Percentiles rank a stretch among this genome's conserved stretches.
phyloP scores from a whole-genome alignment of 2,888 invertebrate species.

The Eupithecia abbreviata region DNA sequence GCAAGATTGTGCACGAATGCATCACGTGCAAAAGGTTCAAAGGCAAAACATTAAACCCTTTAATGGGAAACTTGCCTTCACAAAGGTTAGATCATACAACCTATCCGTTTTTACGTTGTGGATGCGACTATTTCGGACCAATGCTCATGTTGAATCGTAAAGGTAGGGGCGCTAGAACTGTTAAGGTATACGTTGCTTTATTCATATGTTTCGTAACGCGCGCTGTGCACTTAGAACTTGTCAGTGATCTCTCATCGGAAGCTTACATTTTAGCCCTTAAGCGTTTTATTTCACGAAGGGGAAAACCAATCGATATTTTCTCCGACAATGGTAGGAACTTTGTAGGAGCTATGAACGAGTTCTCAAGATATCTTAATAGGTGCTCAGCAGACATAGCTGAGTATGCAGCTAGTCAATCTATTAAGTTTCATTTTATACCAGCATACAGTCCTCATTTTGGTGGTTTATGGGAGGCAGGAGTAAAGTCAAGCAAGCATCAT shows the following conservation, averaged over 20 bases:
- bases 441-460: constrained; percentile 35
- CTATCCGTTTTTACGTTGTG: not conserved
- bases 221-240: constrained; percentile 23
- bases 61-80: not conserved
- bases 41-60: not conserved
- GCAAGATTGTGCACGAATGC: not conserved
- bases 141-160: not conserved
- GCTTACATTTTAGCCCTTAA: constrained; percentile 42
- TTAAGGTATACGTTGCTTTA: constrained; percentile 23
- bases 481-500: constrained; percentile 18
- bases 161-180: constrained; percentile 1
- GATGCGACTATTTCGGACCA: not conserved
- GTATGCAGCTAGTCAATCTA: constrained; percentile 25
- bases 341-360: constrained; percentile 10
- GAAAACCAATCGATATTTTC: constrained; percentile 38
- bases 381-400: constrained; percentile 2
- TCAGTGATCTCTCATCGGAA: constrained; percentile 31
- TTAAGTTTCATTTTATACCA: constrained; percentile 32
- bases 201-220: constrained; percentile 12
- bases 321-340: constrained; percentile 45
- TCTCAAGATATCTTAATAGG: constrained; percentile 15
- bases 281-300: constrained; percentile 42
- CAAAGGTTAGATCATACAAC: not conserved
- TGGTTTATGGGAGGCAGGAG: constrained; percentile 29
- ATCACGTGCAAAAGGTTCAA: not conserved